These are phyloP conservation scores for Hycleus phaleratus DNA, from an alignment of 1,140 invertebrate species.

Conservation along the genomic window DNA sequence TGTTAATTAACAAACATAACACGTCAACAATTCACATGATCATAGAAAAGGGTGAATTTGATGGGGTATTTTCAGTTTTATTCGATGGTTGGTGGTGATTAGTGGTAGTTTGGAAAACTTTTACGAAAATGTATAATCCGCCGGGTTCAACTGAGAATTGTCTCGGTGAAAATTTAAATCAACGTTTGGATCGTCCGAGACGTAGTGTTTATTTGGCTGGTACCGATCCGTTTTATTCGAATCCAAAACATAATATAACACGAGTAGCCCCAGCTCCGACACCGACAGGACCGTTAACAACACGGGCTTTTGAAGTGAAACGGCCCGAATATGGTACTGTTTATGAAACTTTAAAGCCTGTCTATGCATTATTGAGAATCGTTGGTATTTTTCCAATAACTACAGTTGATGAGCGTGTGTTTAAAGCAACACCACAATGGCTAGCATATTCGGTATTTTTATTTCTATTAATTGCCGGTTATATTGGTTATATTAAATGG, in stretches of 20 bases:
- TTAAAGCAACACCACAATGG: slow-evolving; percentile 43
- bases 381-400: slow-evolving; percentile 54
- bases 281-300: background rate
- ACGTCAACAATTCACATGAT: slow-evolving; percentile 1
- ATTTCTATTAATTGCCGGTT: slow-evolving; percentile 43
- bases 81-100: too few relatives aligned
- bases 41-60: too few relatives aligned
- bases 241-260: background rate
- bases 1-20: slow-evolving; percentile 3
- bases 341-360: slow-evolving; percentile 51
- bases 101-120: too few relatives aligned
- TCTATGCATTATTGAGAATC: slow-evolving; percentile 47
- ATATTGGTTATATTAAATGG: slow-evolving; percentile 50
- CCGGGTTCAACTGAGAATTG: background rate
- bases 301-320: too few relatives aligned
- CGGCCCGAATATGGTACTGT: slow-evolving; percentile 25
- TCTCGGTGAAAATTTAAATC: background rate
- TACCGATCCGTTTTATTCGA: background rate
- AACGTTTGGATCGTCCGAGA: background rate
- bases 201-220: background rate
- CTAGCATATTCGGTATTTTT: slow-evolving; percentile 50
- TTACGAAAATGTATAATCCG: background rate
- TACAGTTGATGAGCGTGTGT: slow-evolving; percentile 40
- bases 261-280: slow-evolving; percentile 3
- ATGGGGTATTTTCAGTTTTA: too few relatives aligned